Evolutionary conservation across 2,797 vertebrate species (phyloP), one percentile per base, ranked within the genome.

Genomic region (Gymnothorax javanicus): DNA sequence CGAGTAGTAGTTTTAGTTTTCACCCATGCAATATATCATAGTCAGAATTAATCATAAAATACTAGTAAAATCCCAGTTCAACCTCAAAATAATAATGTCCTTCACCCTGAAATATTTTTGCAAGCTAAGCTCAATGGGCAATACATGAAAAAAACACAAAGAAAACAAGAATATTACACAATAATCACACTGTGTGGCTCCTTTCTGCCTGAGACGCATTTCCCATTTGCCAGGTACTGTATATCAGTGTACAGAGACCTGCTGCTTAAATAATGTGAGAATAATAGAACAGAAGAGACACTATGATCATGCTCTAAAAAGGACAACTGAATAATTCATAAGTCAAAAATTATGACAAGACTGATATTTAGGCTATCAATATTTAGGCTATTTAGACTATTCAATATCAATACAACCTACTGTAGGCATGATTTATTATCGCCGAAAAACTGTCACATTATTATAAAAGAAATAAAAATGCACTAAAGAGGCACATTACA

Each of bases 251-350:
- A 71, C 64, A 83, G 64, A 84, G 86, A 82, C 87, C 85, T 87
- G 84, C 84, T 82, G 87, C 86, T 88, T 73, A 87, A 84, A 86
- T 75, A 86, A 73, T 87, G 69, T 83, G 77, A 85, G 84, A 87
- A 85, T 88, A 87, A 89, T 87, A 82, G 86, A 87, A 88, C 87
- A 84, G 84, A 52, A 84, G 71, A 58, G 86, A 88, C 86, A 87
- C 73, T 86, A 83, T 79, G 79, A 82, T 73, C 73, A 86, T 87
- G 83, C 77, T 86, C 59, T 85, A 67, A 82, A 84, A 87, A 77
- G 85, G 71, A 62, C 87, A 88, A 83, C 87, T 81, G 87, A 87
- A 89, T 91, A 84, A 64, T 57, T 69, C 82, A 58, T 85, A 73
- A 84, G 85, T 88, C 88, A 90, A 83, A 82, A 84, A 87, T 84